Evolutionary conservation across 2,113 vertebrate genomes (phyloP).

Genomic region (Athene noctua): DNA sequence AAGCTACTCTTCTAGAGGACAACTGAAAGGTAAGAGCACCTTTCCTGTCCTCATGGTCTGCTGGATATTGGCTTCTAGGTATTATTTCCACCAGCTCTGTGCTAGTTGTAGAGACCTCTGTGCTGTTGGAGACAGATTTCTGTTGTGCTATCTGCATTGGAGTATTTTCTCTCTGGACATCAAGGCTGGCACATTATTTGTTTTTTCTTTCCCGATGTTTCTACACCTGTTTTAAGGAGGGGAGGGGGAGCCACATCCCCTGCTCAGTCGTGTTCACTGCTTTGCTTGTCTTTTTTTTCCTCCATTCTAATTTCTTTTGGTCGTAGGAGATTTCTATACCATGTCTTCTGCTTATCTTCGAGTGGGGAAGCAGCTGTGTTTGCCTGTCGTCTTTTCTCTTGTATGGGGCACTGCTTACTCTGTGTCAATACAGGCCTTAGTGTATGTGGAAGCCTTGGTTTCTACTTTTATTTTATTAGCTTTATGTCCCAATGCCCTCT

Average conservation of each 20-base stretch:
- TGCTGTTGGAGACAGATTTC: background rate
- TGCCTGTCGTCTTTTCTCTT: slow-evolving; percentile 38
- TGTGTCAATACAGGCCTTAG: slow-evolving; percentile 21
- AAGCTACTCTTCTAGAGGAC: background rate
- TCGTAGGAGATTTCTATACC: background rate
- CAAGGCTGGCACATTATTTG: background rate
- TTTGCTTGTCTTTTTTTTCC: background rate
- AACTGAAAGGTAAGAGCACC: background rate
- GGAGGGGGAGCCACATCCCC: background rate
- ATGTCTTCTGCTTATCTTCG: slow-evolving; percentile 42
- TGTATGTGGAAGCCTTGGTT: background rate
- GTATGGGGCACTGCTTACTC: slow-evolving; percentile 6
- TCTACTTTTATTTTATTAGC: background rate
- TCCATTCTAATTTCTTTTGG: background rate
- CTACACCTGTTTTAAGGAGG: background rate
- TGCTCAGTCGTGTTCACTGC: background rate
- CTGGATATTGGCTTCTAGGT: background rate
- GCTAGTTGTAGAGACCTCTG: background rate
- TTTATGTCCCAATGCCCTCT: background rate
- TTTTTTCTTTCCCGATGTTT: background rate
- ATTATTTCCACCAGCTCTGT: background rate
- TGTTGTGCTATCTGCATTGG: background rate
- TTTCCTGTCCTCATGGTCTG: background rate
- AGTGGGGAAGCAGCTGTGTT: slow-evolving; percentile 44
- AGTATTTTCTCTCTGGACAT: background rate